Conservation (phyloP, 2,113 vertebrate species). For the Vidua chalybeata region DNA sequence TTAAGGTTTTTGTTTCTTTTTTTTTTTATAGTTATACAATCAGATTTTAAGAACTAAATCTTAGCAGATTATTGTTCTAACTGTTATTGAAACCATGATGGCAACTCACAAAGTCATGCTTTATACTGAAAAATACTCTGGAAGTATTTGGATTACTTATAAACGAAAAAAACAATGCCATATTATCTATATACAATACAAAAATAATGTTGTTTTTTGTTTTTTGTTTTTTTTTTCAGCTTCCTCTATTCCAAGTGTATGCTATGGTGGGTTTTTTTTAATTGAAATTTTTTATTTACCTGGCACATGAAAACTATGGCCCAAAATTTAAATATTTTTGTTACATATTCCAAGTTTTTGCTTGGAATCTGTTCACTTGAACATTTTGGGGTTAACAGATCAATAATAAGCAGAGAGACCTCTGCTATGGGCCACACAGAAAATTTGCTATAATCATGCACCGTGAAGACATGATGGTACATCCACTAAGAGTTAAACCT, state of each 20-base stretch:
- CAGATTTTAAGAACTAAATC: neutral
- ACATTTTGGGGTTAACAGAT: neutral
- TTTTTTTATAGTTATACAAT: neutral
- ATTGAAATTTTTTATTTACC: neutral
- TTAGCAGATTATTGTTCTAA: neutral
- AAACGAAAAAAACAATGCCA: neutral
- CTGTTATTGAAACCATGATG: neutral
- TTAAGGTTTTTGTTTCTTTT: neutral
- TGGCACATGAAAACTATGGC: neutral
- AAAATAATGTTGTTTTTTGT: neutral
- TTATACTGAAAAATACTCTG: neutral
- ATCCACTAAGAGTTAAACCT: neutral
- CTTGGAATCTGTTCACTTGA: neutral
- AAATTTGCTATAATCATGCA: neutral
- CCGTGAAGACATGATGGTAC: neutral
- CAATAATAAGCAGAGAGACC: neutral
- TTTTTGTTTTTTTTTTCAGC: neutral
- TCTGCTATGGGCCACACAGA: neutral
- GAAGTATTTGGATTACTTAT: neutral
- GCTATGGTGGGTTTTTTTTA: fast-evolving
- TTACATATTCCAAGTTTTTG: neutral
- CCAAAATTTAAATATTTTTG: neutral
- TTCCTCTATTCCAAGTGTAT: neutral
- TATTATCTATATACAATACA: neutral
- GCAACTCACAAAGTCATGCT: neutral